Conservation (phyloP, 2,797 vertebrate genomes). For the Coregonus suidteri region DNA sequence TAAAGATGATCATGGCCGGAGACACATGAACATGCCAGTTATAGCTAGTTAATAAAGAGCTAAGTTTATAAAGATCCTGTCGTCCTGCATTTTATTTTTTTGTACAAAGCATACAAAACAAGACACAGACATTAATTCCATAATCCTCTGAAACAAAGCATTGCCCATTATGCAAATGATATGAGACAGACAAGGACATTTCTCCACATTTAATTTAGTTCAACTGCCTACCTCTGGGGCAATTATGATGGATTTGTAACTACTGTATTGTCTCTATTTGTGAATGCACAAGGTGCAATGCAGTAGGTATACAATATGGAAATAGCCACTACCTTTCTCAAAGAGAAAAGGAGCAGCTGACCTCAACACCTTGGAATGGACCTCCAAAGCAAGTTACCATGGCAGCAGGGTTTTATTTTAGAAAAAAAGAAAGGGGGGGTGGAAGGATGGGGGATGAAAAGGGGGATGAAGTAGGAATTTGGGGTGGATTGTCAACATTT, state of each 20-base stretch:
- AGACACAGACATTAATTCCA: background rate
- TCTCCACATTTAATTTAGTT: background rate
- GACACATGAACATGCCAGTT: too few relatives aligned
- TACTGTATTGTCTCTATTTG: background rate
- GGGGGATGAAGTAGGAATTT: background rate
- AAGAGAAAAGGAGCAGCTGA: conserved; percentile 1
- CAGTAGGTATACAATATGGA: background rate
- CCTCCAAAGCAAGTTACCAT: background rate
- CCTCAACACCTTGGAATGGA: conserved; percentile 1
- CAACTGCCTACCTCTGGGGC: background rate
- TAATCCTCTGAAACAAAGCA: background rate
- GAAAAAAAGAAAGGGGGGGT: background rate
- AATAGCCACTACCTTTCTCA: background rate
- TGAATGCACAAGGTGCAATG: background rate
- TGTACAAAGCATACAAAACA: too few relatives aligned
- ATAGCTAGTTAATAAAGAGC: too few relatives aligned
- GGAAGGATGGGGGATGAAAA: background rate
- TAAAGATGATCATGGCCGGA: too few relatives aligned
- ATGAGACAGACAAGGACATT: background rate
- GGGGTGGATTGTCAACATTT: background rate
- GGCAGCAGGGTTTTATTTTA: conserved; percentile 6
- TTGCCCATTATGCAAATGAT: conserved; percentile 1
- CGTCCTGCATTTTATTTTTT: too few relatives aligned
- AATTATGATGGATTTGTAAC: background rate
- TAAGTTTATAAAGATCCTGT: too few relatives aligned